phyloP scores from a whole-genome alignment of 2,113 vertebrate genomes.

The Canis aureus region DNA sequence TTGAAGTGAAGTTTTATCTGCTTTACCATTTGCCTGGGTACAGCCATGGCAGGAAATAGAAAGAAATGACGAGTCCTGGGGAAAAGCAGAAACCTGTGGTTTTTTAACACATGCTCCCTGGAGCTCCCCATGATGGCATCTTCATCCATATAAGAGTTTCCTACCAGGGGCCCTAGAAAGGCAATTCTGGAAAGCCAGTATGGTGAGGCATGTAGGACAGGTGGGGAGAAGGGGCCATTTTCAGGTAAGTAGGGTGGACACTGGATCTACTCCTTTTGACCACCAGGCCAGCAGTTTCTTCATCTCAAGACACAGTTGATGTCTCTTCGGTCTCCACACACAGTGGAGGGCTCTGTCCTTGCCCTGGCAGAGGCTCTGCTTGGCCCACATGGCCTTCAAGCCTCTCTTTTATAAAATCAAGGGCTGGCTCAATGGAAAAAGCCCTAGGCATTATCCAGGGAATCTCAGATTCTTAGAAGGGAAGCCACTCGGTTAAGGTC shows the following conservation, averaged over 20 bases:
- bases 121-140: rapidly evolving
- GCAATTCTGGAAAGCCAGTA: background rate
- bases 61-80: background rate
- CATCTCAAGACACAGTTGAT: background rate
- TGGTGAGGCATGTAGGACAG: rapidly evolving
- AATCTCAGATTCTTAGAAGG: background rate
- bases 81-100: background rate
- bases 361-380: background rate
- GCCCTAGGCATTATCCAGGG: background rate
- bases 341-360: background rate
- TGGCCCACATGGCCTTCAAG: background rate
- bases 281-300: background rate
- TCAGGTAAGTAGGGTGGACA: background rate
- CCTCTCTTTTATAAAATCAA: background rate
- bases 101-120: background rate
- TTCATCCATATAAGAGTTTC: background rate
- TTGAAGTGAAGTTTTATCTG: background rate
- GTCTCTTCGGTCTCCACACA: background rate
- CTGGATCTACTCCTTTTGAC: background rate
- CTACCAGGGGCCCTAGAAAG: background rate
- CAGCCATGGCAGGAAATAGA: background rate
- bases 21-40: background rate
- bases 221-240: background rate
- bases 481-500: background rate
- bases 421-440: background rate